Conservation (phyloP, 2,888 invertebrate genomes). For the Germaria angustata region DNA sequence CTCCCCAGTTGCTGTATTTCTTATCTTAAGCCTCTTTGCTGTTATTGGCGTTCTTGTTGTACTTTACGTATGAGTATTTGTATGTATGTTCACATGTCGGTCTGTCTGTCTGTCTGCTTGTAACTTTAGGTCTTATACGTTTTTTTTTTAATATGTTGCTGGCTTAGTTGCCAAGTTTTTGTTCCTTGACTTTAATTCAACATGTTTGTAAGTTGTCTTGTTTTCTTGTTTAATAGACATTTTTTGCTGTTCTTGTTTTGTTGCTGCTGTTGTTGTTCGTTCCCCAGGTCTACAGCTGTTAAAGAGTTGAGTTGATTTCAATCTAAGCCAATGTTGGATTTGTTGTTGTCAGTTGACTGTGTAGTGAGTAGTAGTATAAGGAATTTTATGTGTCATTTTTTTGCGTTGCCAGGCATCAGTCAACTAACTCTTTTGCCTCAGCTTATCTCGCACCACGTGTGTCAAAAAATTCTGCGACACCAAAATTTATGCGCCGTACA, state of each 20-base stretch:
- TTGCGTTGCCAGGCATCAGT: conserved; percentile 47
- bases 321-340: conserved; percentile 5
- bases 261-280: conserved; percentile 5
- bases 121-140: conserved; percentile 50
- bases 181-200: conserved; percentile 52
- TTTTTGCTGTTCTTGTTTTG: not conserved
- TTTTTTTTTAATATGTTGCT: conserved; percentile 26
- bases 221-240: conserved; percentile 52
- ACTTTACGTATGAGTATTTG: not conserved
- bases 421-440: conserved; percentile 29
- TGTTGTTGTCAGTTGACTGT: conserved; percentile 4
- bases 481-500: conserved; percentile 10
- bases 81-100: not conserved
- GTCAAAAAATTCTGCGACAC: not conserved
- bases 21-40: conserved; percentile 44
- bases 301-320: conserved; percentile 26
- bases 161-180: not conserved
- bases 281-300: conserved; percentile 43
- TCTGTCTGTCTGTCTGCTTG: not conserved
- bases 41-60: not conserved
- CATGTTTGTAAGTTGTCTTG: conserved; percentile 64
- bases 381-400: conserved; percentile 64
- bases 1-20: conserved; percentile 23
- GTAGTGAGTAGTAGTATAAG: conserved; percentile 40
- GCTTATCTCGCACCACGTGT: not conserved